These are phyloP conservation scores for Nothura maculosa DNA, from an alignment of 2,797 vertebrate species.

Conservation along the genomic window DNA sequence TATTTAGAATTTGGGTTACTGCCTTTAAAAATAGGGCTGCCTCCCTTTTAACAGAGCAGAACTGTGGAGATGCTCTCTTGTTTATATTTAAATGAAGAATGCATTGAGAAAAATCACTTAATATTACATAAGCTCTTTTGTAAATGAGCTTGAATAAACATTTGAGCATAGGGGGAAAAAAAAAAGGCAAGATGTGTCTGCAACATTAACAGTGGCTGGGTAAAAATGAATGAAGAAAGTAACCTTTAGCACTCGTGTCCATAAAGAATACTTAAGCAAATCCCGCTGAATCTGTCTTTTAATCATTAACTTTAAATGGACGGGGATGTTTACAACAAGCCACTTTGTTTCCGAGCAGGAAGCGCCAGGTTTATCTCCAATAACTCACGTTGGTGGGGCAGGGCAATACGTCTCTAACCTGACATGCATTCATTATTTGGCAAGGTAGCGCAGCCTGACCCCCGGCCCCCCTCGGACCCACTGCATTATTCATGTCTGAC, in stretches of 20 bases:
- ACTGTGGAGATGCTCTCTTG: constrained; percentile 30
- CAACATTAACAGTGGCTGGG: constrained; percentile 75
- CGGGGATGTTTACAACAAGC: constrained; percentile 79
- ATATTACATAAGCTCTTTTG: constrained; percentile 78
- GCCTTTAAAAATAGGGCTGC: constrained; percentile 71
- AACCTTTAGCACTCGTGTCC: constrained; percentile 62
- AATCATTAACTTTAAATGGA: constrained; percentile 74
- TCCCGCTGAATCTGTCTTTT: constrained; percentile 64
- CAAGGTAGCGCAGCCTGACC: constrained; percentile 78
- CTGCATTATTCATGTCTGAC: constrained; percentile 85
- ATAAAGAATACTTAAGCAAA: constrained; percentile 77
- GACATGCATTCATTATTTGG: constrained; percentile 83
- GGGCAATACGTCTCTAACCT: constrained; percentile 74
- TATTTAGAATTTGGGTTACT: constrained; percentile 61
- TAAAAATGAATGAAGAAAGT: constrained; percentile 75
- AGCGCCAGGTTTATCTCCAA: constrained; percentile 82
- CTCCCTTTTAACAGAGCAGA: constrained; percentile 60
- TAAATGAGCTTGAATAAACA: constrained; percentile 82
- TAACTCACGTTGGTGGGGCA: constrained; percentile 78
- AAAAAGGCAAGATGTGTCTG: constrained; percentile 73
- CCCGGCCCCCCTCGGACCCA: constrained; percentile 79
- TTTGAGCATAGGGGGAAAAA: constrained; percentile 69
- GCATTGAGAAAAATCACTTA: constrained; percentile 47
- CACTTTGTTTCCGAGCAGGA: constrained; percentile 74
- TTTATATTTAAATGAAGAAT: constrained; percentile 70